A percentile compares a stretch with the other conserved stretches of the same genome.
Conservation (phyloP, 2,888 invertebrate genomes). For the Periphyllus acericola region DNA sequence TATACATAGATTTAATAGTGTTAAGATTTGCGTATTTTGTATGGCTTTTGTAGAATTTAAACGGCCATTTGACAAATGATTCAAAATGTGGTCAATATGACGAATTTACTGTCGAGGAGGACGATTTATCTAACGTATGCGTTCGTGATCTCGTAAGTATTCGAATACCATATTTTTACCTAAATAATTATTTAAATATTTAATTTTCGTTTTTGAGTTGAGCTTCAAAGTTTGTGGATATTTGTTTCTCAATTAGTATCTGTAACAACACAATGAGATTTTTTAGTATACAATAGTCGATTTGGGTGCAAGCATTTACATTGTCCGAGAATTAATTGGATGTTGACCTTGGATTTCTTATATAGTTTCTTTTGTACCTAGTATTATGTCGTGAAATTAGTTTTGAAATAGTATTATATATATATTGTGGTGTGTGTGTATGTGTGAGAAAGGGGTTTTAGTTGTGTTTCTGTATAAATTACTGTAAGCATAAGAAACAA, state of each 20-base stretch:
- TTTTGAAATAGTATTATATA: constrained; percentile 34
- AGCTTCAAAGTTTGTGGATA: constrained; percentile 8
- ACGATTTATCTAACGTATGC: constrained; percentile 74
- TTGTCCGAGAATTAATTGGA: constrained; percentile 61
- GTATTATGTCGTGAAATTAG: constrained; percentile 56
- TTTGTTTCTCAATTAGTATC: constrained; percentile 53
- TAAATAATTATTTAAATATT: constrained; percentile 21
- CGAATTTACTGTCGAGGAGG: constrained; percentile 66
- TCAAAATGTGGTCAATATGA: constrained; percentile 54
- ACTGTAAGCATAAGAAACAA: background rate
- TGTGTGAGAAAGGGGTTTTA: constrained; percentile 3
- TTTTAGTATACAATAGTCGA: constrained; percentile 53
- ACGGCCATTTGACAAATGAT: constrained; percentile 45
- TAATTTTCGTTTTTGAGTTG: background rate
- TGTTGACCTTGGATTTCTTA: constrained; percentile 51
- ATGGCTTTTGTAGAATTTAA: constrained; percentile 59
- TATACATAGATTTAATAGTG: constrained; percentile 3
- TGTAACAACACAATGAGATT: constrained; percentile 44
- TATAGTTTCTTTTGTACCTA: constrained; percentile 53
- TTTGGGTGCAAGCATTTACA: constrained; percentile 61
- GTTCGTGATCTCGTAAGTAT: constrained; percentile 75
- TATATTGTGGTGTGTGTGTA: background rate
- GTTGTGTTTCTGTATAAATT: constrained; percentile 25
- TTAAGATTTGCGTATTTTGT: constrained; percentile 51
- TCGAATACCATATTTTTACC: background rate